A percentile compares a stretch with the other conserved stretches of the same genome.
Conservation (phyloP, 2,888 invertebrate genomes). For the Bugulina stolonifera region DNA sequence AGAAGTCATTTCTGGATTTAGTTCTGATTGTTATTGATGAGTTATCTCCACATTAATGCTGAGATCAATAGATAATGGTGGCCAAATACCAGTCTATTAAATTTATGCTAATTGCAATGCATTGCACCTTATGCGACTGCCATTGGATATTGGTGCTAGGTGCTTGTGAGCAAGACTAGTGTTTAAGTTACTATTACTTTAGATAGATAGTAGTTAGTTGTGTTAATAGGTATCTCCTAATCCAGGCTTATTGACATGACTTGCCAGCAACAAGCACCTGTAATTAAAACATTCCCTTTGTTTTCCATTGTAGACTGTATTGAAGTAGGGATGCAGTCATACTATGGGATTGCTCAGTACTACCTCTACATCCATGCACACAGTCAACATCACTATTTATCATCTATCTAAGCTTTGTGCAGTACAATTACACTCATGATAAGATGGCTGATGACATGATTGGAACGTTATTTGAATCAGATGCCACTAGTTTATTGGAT, state of each 20-base stretch:
- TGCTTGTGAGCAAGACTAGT: neutral
- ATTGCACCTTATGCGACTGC: neutral
- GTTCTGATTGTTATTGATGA: no score
- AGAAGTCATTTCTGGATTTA: no score
- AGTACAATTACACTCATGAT: neutral
- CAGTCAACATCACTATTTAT: neutral
- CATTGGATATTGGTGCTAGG: neutral
- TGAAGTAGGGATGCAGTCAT: neutral
- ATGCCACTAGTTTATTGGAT: constrained; percentile 39
- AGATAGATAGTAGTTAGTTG: no score
- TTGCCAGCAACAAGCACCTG: neutral
- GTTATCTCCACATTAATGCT: no score
- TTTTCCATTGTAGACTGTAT: neutral
- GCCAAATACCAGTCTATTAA: no score
- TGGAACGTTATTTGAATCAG: constrained; percentile 40
- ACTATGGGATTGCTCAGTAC: neutral
- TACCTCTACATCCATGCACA: neutral
- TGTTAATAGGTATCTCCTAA: no score
- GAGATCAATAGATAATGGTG: no score
- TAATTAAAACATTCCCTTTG: neutral
- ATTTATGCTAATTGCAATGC: neutral
- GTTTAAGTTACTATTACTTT: neutral
- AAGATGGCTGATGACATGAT: constrained; percentile 41
- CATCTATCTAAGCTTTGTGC: neutral
- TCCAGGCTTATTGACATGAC: neutral